A percentile compares a stretch with the other conserved stretches of the same genome.
Conservation (phyloP, 2,113 vertebrate genomes). For the Saccopteryx leptura region DNA sequence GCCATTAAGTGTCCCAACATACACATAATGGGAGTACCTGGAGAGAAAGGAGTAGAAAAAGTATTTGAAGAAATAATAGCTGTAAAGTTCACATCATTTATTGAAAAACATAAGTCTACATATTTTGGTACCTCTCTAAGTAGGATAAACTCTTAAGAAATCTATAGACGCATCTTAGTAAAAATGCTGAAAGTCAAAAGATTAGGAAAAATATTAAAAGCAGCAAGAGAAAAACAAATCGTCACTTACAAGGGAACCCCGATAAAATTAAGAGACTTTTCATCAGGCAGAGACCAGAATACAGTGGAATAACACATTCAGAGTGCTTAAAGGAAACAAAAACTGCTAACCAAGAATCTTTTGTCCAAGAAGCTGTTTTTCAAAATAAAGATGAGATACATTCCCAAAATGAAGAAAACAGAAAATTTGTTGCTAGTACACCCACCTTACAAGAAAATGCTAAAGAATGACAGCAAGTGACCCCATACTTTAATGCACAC, state of each 20-base stretch:
- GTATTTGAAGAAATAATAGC: constrained; percentile 34
- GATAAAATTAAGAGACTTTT: constrained; percentile 12
- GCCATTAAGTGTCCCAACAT: background rate
- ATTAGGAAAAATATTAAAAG: background rate
- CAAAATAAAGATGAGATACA: background rate
- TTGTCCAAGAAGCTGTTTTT: background rate
- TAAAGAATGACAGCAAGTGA: background rate
- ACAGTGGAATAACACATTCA: background rate
- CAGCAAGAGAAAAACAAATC: background rate
- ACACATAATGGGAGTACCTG: background rate
- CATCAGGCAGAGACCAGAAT: background rate
- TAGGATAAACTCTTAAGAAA: background rate
- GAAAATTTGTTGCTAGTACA: background rate
- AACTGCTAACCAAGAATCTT: background rate
- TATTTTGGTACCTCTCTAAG: background rate
- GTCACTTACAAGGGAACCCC: background rate
- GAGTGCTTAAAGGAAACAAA: background rate
- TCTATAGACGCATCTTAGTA: background rate
- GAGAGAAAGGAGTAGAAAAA: background rate
- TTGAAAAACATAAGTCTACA: background rate
- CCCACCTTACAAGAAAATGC: background rate
- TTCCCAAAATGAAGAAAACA: background rate
- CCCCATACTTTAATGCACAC: background rate
- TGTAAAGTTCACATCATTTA: background rate
- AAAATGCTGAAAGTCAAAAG: background rate